Base-by-base conservation (phyloP, 2,888 invertebrate genomes). In the Lottia gigantea region DNA sequence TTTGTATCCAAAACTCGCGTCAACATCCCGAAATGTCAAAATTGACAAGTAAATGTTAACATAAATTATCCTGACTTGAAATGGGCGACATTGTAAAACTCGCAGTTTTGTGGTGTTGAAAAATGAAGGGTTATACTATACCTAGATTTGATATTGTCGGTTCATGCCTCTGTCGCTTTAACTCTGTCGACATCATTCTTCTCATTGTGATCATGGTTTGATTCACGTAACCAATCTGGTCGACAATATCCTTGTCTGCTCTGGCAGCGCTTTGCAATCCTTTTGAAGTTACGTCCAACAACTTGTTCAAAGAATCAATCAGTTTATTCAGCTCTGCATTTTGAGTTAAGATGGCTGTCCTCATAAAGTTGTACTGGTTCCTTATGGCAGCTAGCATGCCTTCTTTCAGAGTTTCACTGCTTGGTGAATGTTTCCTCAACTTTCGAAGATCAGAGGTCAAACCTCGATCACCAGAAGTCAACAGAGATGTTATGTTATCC, bases 301-400 rank as follows among this genome's bases (percentile, higher is more conserved):
- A 76, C 19, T 77, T 71, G 8, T 78, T 77, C 31, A 77, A 68
- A 7, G 71, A 65, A 15, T 67, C 31, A 47, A 84, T 78, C 62
- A 84, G 67, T 46, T 78, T 78, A 49, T 71, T 78, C 73, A 84
- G 73, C 64, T 84, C 82, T 4, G 76, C 76, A 72, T 83, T 84
- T 67, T 81, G 80, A 4, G 81, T 75, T 55, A 83, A 63, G 14
- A 84, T 77, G 25, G 80, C 82, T 72, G 80, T 81, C 19, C 81
- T 75, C 66, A 84, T 78, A 72, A 81, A 84, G 47, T 80, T 82
- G 71, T 82, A 84, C 74, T 84, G 84, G 71, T 82, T 84, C 31
- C 77, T 77, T 64, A 84, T 72, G 14, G 84, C 82, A 14, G 84
- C 84, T 16, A 82, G 76, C 62, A 82, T 81, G 16, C 80, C 76